Base-by-base conservation (phyloP, 2,113 vertebrate genomes). In the Dinomys branickii region DNA sequence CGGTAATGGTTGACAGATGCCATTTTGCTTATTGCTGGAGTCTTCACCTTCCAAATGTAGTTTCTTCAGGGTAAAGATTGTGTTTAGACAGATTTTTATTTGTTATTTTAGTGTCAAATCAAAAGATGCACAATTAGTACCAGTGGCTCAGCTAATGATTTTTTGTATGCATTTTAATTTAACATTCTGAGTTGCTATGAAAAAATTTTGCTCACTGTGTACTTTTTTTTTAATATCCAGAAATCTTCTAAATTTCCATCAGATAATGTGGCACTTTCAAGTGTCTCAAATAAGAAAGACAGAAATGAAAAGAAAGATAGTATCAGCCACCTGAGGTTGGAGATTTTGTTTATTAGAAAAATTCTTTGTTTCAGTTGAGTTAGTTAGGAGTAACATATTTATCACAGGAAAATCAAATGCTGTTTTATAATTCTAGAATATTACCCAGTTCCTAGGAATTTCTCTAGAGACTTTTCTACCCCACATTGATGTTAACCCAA, bases 301-400 rank as follows among this genome's bases (percentile, higher is more conserved):
- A 89, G 81, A 96, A 89, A 90, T 5, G 0, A 19, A 87, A 94
- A 73, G 30, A 35, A 86, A 67, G 85, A 88, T 88, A 75, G 38
- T n/a, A 7, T 44, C 71, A 87, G 90, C n/a, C 20, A 85, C 24
- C 10, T 71, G 75, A 96, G 71, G 59, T 47, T 94, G 91, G 80
- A 97, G 87, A 47, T 16, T 94, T 19, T 97, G 52, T 90, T 95
- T 94, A 41, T 56, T 85, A 90, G 58, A 41, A 63, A 89, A 67
- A 47, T 33, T 90, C 13, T 93, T 75, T 89, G 14, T 95, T 97
- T 95, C 47, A 89, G 90, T 69, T 50, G 10, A 84, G 59, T 97
- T 97, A 97, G 24, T 19, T 97, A 97, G 24, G 17, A 95, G 1
- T 0, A 12, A 7, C 22, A 67, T 61, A 85, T 94, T 97, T 98